A percentile compares a stretch with the other conserved stretches of the same genome.
Conservation (phyloP, 2,888 invertebrate genomes). For the Lissonota sp. region DNA sequence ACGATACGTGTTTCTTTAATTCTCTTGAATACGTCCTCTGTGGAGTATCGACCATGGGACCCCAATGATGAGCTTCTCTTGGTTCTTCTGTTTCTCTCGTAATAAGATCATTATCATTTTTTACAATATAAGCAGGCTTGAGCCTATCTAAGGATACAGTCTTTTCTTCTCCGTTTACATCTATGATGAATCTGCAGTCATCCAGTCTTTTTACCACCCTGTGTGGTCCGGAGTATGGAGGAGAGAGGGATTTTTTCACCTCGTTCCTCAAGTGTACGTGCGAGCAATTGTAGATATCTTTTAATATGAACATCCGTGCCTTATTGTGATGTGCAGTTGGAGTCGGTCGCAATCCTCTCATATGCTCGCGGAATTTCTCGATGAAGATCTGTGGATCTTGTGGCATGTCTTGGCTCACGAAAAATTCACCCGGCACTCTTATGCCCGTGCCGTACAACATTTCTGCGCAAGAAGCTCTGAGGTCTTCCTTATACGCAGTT, state of each 20-base stretch:
- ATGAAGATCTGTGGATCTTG: slow-evolving; percentile 62
- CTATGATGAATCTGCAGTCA: slow-evolving; percentile 42
- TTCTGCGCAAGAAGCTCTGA: slow-evolving; percentile 64
- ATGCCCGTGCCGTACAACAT: slow-evolving; percentile 65
- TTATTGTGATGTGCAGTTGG: slow-evolving; percentile 60
- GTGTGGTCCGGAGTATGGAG: slow-evolving; percentile 57
- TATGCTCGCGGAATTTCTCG: slow-evolving; percentile 55
- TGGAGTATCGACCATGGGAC: not conserved
- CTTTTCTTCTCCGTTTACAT: slow-evolving; percentile 38
- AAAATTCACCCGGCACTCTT: slow-evolving; percentile 68
- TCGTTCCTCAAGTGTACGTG: slow-evolving; percentile 56
- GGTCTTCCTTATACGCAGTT: slow-evolving; percentile 68
- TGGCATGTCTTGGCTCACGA: slow-evolving; percentile 50
- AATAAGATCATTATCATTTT: not conserved
- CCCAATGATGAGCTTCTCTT: not conserved
- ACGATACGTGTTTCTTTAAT: slow-evolving; percentile 15
- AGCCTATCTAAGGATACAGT: not conserved
- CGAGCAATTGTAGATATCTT: slow-evolving; percentile 46
- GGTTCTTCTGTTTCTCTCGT: not conserved
- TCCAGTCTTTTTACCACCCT: slow-evolving; percentile 38
- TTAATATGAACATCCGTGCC: slow-evolving; percentile 19
- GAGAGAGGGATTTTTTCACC: slow-evolving; percentile 51
- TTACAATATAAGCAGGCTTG: not conserved
- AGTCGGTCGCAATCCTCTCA: slow-evolving; percentile 50
- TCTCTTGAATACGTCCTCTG: not conserved